These are phyloP conservation scores for Cetonia aurata DNA, from an alignment of 2,888 invertebrate species.

Conservation along the genomic window DNA sequence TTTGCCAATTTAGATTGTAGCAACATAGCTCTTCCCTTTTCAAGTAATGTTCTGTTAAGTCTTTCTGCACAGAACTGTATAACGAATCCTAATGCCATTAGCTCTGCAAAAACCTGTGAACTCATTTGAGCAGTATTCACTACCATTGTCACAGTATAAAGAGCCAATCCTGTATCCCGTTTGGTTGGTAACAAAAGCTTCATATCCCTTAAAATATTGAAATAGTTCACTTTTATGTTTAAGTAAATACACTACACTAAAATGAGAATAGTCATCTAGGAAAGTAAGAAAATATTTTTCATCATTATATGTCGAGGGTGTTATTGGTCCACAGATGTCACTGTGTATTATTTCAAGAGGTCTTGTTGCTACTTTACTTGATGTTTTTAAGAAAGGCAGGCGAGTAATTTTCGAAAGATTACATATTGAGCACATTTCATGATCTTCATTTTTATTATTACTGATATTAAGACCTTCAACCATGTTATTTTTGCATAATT, in stretches of 20 bases:
- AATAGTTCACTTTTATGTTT: constrained; percentile 40
- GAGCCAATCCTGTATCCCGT: constrained; percentile 36
- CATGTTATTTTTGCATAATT: constrained; percentile 3
- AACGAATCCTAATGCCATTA: constrained; percentile 46
- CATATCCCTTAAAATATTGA: constrained; percentile 34
- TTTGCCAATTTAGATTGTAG: constrained; percentile 11
- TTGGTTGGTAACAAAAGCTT: constrained; percentile 38
- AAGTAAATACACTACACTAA: constrained; percentile 38
- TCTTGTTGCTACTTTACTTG: constrained; percentile 41
- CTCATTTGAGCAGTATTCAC: constrained; percentile 42
- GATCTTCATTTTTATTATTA: neutral
- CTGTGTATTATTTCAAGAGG: constrained; percentile 39
- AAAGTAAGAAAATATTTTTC: constrained; percentile 46
- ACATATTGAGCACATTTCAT: constrained; percentile 7
- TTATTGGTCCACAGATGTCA: constrained; percentile 46
- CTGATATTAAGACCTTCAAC: constrained; percentile 1
- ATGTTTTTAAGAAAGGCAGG: neutral
- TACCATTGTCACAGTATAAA: constrained; percentile 44
- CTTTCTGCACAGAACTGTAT: constrained; percentile 46
- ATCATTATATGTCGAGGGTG: constrained; percentile 28
- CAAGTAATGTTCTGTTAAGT: constrained; percentile 41
- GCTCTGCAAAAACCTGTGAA: constrained; percentile 41
- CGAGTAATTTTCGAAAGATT: neutral
- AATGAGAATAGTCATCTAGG: constrained; percentile 43
- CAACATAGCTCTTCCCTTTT: constrained; percentile 36